Evolutionary conservation across 2,797 vertebrate species (phyloP).

Genomic region (Diglossa cyanea): DNA sequence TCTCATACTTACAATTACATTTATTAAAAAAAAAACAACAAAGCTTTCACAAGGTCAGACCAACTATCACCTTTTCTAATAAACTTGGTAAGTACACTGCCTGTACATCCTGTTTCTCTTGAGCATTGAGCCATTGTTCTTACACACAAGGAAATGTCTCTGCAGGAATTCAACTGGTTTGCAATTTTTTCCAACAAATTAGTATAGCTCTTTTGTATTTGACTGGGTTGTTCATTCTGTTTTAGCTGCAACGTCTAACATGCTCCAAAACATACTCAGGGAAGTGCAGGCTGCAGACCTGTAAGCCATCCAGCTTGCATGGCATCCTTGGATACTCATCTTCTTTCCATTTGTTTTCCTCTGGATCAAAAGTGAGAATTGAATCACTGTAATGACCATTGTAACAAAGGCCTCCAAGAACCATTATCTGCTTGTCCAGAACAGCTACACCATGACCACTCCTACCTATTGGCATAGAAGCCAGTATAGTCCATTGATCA

Average conservation of each 20-base stretch:
- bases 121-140: constrained; percentile 47
- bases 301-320: constrained; percentile 98
- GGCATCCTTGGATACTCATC: constrained; percentile 99
- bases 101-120: constrained; percentile 43
- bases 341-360: constrained; percentile 99
- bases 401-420: constrained; percentile 97
- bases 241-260: constrained; percentile 94
- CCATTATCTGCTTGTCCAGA: constrained; percentile 97
- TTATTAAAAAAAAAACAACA: not conserved
- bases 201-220: not conserved
- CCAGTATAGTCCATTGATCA: constrained; percentile 98
- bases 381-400: constrained; percentile 99
- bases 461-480: constrained; percentile 97
- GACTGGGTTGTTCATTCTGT: not conserved
- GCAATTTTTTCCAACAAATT: not conserved
- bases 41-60: constrained; percentile 62
- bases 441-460: constrained; percentile 97
- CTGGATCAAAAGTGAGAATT: constrained; percentile 97
- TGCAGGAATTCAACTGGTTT: constrained; percentile 19
- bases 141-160: constrained; percentile 45
- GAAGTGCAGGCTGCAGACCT: constrained; percentile 98
- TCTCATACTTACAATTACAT: constrained; percentile 1
- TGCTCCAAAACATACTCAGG: constrained; percentile 97
- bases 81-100: constrained; percentile 52
- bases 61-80: constrained; percentile 65